phyloP scores from a whole-genome alignment of 2,888 invertebrate genomes.

The Chymomyza fuscimana region DNA sequence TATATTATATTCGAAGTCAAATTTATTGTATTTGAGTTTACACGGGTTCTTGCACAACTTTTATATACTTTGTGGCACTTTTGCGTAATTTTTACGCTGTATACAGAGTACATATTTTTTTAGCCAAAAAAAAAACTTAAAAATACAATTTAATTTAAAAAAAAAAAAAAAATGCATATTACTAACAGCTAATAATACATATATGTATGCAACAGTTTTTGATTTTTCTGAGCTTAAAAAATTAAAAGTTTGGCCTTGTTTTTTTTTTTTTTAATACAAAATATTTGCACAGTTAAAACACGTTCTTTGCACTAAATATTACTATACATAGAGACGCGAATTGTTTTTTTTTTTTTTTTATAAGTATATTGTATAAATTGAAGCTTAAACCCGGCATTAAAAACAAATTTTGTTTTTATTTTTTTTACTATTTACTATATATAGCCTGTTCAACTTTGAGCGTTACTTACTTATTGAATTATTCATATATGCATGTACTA shows the following conservation, averaged over 20 bases:
- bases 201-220: no score
- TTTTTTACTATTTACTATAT: neutral
- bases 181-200: no score
- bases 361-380: neutral
- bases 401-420: neutral
- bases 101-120: neutral
- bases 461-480: neutral
- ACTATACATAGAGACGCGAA: no score
- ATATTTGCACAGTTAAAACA: no score
- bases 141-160: neutral
- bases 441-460: neutral
- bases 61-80: slow-evolving; percentile 22
- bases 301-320: no score
- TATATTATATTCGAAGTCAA: slow-evolving; percentile 16
- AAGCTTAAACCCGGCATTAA: neutral
- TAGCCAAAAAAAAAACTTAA: neutral
- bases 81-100: neutral
- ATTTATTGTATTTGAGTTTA: no score
- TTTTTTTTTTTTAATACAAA: no score
- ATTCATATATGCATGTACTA: neutral
- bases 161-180: neutral
- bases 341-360: neutral
- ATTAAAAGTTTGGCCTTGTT: no score
- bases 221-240: no score
- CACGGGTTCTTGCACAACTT: no score